Conservation (phyloP, 2,888 invertebrate species). For the Margaritifera margaritifera region DNA sequence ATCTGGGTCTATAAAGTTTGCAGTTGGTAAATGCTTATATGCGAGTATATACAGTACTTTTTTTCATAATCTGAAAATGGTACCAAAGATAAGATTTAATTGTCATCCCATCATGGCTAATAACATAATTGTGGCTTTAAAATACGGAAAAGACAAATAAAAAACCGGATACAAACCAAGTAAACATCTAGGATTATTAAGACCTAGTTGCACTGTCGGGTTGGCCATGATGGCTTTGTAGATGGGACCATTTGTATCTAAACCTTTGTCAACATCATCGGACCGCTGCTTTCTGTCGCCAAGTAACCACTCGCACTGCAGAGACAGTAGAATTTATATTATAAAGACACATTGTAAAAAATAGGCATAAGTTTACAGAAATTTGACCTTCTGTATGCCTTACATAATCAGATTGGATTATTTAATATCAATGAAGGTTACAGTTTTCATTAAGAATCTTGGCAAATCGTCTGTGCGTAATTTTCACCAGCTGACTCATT, state of each 20-base stretch:
- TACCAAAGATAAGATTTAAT: too few relatives aligned
- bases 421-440: too few relatives aligned
- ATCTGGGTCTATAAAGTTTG: too few relatives aligned
- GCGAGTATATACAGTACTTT: too few relatives aligned
- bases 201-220: slow-evolving; percentile 80
- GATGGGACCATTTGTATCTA: slow-evolving; percentile 78
- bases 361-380: neutral
- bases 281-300: slow-evolving; percentile 76
- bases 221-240: slow-evolving; percentile 80
- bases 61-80: too few relatives aligned
- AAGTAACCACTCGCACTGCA: slow-evolving; percentile 78
- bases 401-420: too few relatives aligned
- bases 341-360: too few relatives aligned
- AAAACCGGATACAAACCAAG: slow-evolving; percentile 74
- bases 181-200: slow-evolving; percentile 80
- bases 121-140: neutral
- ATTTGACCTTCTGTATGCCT: too few relatives aligned
- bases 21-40: too few relatives aligned
- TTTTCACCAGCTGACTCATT: too few relatives aligned
- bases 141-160: neutral
- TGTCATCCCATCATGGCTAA: neutral
- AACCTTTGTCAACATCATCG: slow-evolving; percentile 76
- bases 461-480: too few relatives aligned
- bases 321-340: slow-evolving; percentile 5
- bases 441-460: too few relatives aligned